These are phyloP conservation scores for Anolis sagrei DNA, from an alignment of 2,113 vertebrate species.

Conservation along the genomic window DNA sequence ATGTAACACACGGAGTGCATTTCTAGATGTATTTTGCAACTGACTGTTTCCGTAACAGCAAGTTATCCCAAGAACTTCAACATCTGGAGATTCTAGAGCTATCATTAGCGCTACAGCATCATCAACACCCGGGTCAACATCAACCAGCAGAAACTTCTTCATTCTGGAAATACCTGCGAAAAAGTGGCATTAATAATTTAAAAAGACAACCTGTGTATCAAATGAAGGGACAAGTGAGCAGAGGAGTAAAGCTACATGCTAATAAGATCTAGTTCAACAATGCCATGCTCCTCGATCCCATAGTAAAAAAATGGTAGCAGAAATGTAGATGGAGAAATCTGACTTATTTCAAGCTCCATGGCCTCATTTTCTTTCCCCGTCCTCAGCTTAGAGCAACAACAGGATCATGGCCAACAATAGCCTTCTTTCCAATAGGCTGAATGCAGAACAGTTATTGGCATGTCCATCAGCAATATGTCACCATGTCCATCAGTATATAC, in stretches of 20 bases:
- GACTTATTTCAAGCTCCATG: too few species aligned
- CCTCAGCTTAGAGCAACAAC: neutral
- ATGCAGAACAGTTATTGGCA: neutral
- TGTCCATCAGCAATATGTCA: neutral
- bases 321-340: too few species aligned
- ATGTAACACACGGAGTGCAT: conserved; percentile 35
- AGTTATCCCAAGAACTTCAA: conserved; percentile 28
- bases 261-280: too few species aligned
- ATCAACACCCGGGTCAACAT: conserved; percentile 45
- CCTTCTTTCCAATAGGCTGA: neutral
- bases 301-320: too few species aligned
- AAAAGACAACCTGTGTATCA: neutral
- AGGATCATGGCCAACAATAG: neutral
- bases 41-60: conserved; percentile 47
- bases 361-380: neutral
- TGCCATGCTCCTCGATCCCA: too few species aligned
- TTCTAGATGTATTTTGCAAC: conserved; percentile 53
- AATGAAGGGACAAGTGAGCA: neutral
- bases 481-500: too few species aligned
- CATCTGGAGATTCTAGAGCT: conserved; percentile 44
- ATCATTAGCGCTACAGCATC: conserved; percentile 63
- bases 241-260: too few species aligned
- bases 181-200: neutral
- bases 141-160: conserved; percentile 42
- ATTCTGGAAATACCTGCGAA: conserved; percentile 10